Evolutionary conservation across 2,888 invertebrate species (phyloP).

Genomic region (Drosophila lacicola): DNA sequence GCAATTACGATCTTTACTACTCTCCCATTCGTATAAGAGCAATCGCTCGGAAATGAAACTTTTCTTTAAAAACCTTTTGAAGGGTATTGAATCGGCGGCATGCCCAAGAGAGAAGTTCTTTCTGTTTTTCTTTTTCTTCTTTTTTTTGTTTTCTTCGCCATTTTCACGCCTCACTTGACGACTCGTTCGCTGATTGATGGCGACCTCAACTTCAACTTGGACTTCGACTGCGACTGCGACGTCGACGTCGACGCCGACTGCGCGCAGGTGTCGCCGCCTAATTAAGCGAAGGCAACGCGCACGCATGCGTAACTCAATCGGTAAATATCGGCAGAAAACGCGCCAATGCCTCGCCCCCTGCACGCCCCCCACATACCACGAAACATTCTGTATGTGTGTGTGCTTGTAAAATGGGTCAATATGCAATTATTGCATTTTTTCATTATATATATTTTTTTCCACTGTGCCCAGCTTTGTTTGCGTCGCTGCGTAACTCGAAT

Average conservation of each 20-base stretch:
- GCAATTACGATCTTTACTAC: too few relatives aligned
- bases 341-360: slow-evolving; percentile 29
- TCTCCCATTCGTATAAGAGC: too few relatives aligned
- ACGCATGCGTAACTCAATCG: slow-evolving; percentile 77
- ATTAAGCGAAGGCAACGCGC: slow-evolving; percentile 78
- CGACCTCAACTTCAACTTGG: slow-evolving; percentile 60
- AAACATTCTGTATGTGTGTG: slow-evolving; percentile 30
- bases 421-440: slow-evolving; percentile 73
- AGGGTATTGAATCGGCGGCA: slow-evolving; percentile 1
- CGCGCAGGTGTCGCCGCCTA: slow-evolving; percentile 67
- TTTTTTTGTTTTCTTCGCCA: slow-evolving; percentile 55
- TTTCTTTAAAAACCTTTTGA: too few relatives aligned
- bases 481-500: slow-evolving; percentile 48
- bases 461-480: slow-evolving; percentile 58
- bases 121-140: background rate
- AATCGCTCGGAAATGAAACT: too few relatives aligned
- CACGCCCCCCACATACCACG: slow-evolving; percentile 18
- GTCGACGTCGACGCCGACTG: background rate
- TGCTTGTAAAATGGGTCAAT: slow-evolving; percentile 74
- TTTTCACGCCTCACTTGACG: slow-evolving; percentile 75
- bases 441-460: slow-evolving; percentile 23
- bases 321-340: slow-evolving; percentile 37
- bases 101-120: background rate
- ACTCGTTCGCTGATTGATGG: slow-evolving; percentile 76
- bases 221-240: slow-evolving; percentile 37